Evolutionary conservation across 2,888 invertebrate genomes (phyloP).

Genomic region (Baronia brevicornis): DNA sequence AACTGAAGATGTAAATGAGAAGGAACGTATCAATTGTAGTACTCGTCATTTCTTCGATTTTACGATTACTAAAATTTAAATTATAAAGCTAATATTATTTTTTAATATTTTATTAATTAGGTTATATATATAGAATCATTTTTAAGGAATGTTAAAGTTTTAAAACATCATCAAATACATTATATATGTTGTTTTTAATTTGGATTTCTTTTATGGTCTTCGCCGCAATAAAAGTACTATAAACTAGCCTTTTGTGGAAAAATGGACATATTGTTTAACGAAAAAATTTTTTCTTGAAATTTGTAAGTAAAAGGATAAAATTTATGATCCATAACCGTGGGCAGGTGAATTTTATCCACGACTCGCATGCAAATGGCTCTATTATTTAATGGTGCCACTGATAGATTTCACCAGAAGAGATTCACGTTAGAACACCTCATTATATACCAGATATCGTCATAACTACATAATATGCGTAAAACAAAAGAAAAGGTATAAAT

Average conservation of each 20-base stretch:
- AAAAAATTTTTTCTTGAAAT: slow-evolving; percentile 51
- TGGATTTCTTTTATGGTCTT: slow-evolving; percentile 53
- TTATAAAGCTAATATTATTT: too few species aligned
- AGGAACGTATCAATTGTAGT: too few species aligned
- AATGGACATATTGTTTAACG: slow-evolving; percentile 66
- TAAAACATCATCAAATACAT: slow-evolving; percentile 50
- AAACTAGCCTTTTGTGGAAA: slow-evolving; percentile 67
- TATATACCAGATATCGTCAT: slow-evolving; percentile 12
- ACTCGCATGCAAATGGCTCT: slow-evolving; percentile 69
- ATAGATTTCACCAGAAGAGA: slow-evolving; percentile 42
- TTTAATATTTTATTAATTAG: too few species aligned
- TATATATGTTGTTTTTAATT: slow-evolving; percentile 53
- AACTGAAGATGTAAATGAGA: too few species aligned
- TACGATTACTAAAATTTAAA: too few species aligned
- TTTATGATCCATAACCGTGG: slow-evolving; percentile 70
- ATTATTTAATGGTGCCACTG: slow-evolving; percentile 52
- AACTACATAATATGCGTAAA: not conserved
- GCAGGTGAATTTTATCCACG: slow-evolving; percentile 64
- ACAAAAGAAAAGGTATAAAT: too few species aligned
- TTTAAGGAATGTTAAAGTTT: too few species aligned
- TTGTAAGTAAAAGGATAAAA: slow-evolving; percentile 68
- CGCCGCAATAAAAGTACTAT: slow-evolving; percentile 61
- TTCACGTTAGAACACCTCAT: slow-evolving; percentile 54
- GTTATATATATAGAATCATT: too few species aligned
- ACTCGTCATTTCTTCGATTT: too few species aligned